Base-by-base conservation (phyloP, 2,113 vertebrate species). In the Neolamprologus longior region DNA sequence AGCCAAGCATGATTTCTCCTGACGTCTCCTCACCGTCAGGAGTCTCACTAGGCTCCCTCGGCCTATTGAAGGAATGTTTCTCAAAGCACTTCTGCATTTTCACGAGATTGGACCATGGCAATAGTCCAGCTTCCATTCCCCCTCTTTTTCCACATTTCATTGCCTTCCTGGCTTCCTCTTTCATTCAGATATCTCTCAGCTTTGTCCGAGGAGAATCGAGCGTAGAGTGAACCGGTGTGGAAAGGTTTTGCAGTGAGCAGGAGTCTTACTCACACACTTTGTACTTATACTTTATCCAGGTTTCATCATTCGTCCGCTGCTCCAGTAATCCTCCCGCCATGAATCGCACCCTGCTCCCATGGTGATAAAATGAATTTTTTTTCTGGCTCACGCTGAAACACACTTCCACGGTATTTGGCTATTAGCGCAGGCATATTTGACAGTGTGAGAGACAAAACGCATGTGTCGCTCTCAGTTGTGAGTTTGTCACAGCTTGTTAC, bases 1-100 rank as follows among this genome's bases (percentile, higher is more conserved):
- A 93, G 93, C 90, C 90, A 91, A 92, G 93, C 89, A 85, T 81
- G 89, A 94, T 95, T 93, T 93, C 89, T 93, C 86, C 83, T 90
- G 93, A 95, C 89, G 24, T 94, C 90, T 93, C 88, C 86, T 79
- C 53, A 66, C 91, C 89, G 40, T 84, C 61, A 78, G 45, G 73
- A 78, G 26, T 52, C 45, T 78, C 10, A 52, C 73, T 52, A 52
- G 86, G 90, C 88, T 91, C 92, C 57, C 83, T 89, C 66, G 37
- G 88, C 85, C 89, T 84, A 84, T 89, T 66, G 58, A 86, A 92
- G 84, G 88, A 95, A 96, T 94, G 92, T 84, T 82, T 83, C 90
- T 93, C 81, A 90, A 95, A 91, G 86, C 80, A 63, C 90, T 91
- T 80, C 85, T 91, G 82, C 88, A 42, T 94, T 95, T 95, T 96